Evolutionary conservation across 2,797 vertebrate genomes (phyloP).

Genomic region (Acanthurus leucopareius): DNA sequence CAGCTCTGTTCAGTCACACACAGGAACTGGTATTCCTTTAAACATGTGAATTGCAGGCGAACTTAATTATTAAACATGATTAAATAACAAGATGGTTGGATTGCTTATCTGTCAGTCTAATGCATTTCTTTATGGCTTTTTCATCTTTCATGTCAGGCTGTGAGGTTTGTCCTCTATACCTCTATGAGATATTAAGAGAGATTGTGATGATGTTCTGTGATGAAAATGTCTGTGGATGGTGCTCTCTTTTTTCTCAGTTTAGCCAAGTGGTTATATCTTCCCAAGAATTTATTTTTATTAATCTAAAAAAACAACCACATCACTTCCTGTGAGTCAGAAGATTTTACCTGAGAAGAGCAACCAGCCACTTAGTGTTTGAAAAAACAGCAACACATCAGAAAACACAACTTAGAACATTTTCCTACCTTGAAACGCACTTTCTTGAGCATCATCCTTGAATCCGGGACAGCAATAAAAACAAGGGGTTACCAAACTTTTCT

Average conservation of each 20-base stretch:
- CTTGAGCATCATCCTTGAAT: conserved; percentile 79
- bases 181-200: neutral
- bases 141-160: neutral
- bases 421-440: conserved; percentile 87
- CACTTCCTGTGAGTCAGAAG: conserved; percentile 17
- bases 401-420: neutral
- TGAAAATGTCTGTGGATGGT: neutral
- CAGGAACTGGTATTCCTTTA: neutral
- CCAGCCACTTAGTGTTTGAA: neutral
- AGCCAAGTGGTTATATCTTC: neutral
- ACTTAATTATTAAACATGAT: neutral
- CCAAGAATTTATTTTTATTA: neutral
- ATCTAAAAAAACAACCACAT: neutral
- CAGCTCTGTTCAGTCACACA: conserved; percentile 3
- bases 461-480: neutral
- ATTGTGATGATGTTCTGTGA: neutral
- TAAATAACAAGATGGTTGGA: neutral
- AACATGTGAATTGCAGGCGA: neutral
- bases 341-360: neutral
- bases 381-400: neutral
- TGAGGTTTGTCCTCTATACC: neutral
- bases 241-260: neutral
- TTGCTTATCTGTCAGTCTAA: neutral
- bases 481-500: conserved; percentile 12
- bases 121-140: neutral